Evolutionary conservation across 35 echinoderm and acorn worm species (phyloP).

Genomic region (Apostichopus japonicus): DNA sequence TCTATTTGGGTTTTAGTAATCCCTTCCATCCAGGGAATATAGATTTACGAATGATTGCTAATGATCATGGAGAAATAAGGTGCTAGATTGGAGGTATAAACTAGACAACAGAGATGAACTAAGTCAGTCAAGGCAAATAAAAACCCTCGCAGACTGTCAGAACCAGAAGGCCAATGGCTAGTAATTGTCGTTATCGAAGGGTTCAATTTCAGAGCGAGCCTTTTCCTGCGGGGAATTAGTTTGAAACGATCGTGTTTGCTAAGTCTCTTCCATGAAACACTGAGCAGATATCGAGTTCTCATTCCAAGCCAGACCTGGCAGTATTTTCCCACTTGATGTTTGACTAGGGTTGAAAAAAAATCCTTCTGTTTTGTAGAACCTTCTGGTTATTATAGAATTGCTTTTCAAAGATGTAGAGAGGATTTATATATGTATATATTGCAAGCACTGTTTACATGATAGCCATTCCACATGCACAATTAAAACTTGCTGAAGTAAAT

Average conservation of each 20-base stretch:
- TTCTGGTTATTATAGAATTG: too few relatives aligned
- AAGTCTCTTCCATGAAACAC: not conserved
- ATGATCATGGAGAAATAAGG: not conserved
- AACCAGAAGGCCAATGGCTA: not conserved
- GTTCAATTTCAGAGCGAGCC: not conserved
- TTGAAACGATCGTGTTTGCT: not conserved
- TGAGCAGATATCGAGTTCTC: not conserved
- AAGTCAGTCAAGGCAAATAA: not conserved
- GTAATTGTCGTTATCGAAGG: not conserved
- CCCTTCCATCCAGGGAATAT: not conserved
- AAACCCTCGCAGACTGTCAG: not conserved
- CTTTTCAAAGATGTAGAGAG: too few relatives aligned
- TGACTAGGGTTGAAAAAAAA: too few relatives aligned
- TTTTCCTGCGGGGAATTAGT: constrained; percentile 3
- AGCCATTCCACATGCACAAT: too few relatives aligned
- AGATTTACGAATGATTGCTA: constrained; percentile 6
- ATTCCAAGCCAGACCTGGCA: not conserved
- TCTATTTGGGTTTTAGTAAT: constrained; percentile 5
- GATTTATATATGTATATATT: too few relatives aligned
- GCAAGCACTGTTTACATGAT: too few relatives aligned
- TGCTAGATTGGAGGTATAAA: not conserved
- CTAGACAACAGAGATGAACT: not conserved
- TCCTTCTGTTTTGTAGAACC: too few relatives aligned
- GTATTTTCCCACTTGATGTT: not conserved
- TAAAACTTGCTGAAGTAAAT: too few relatives aligned